A percentile compares a stretch with the other conserved stretches of the same genome.
These are phyloP conservation scores for Condylura cristata DNA, from an alignment of 2,113 vertebrate species.

Conservation along the genomic window DNA sequence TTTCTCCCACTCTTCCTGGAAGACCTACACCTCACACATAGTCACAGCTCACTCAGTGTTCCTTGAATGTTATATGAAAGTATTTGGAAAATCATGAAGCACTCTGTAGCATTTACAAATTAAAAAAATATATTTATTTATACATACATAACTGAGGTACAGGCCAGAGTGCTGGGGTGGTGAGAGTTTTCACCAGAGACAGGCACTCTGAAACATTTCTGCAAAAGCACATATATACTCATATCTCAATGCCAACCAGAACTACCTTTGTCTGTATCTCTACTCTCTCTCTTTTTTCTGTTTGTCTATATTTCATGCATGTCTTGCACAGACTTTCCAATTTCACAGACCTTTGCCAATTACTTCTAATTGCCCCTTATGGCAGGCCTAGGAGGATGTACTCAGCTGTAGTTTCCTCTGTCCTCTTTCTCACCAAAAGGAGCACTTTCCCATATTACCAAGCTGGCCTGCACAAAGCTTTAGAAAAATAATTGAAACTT, in stretches of 20 bases:
- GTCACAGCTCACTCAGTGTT: neutral
- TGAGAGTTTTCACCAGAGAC: too few relatives aligned
- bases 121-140: too few relatives aligned
- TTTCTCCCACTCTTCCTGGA: neutral
- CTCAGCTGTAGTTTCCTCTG: neutral
- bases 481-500: neutral
- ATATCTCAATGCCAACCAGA: neutral
- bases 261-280: neutral
- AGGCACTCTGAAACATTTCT: neutral
- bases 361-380: neutral
- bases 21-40: neutral
- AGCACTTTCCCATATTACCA: neutral
- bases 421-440: neutral
- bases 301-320: neutral
- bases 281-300: neutral
- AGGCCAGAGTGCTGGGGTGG: too few relatives aligned
- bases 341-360: neutral
- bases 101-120: neutral
- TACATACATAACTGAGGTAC: too few relatives aligned
- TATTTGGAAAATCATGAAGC: neutral
- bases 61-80: neutral
- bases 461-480: neutral
- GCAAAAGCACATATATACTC: neutral
- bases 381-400: neutral
- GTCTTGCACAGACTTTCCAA: neutral